Conservation (phyloP, 2,797 vertebrate genomes). For the Microctenopoma stevenorrisi region DNA sequence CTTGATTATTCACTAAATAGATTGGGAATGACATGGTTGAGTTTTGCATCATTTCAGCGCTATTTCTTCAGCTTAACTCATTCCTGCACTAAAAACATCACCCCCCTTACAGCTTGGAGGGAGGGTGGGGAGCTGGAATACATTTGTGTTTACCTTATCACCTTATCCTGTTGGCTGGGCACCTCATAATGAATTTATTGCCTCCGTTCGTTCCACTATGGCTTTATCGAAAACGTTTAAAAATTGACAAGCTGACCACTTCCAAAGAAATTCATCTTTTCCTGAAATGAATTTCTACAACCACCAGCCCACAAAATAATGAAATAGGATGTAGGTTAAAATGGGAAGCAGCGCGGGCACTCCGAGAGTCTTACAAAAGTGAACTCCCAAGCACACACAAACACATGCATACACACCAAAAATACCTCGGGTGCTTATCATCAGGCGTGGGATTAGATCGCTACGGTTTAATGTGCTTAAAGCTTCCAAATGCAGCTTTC, state of each 20-base stretch:
- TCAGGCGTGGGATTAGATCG: slow-evolving; percentile 64
- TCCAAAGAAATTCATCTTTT: slow-evolving; percentile 68
- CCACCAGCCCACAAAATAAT: slow-evolving; percentile 58
- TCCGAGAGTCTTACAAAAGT: slow-evolving; percentile 24
- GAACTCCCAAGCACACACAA: slow-evolving; percentile 8
- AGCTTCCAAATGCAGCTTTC: slow-evolving; percentile 57
- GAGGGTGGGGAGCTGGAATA: slow-evolving; percentile 22
- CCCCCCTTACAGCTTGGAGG: slow-evolving; percentile 22
- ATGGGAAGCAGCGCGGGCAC: slow-evolving; percentile 34
- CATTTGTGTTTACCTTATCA: slow-evolving; percentile 57
- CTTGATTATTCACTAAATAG: slow-evolving; percentile 42
- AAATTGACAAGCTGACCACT: slow-evolving; percentile 74
- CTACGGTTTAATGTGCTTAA: slow-evolving; percentile 64
- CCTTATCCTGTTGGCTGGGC: slow-evolving; percentile 45
- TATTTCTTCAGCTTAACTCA: not conserved
- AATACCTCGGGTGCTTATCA: slow-evolving; percentile 54
- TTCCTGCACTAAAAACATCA: slow-evolving; percentile 34
- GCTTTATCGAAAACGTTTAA: slow-evolving; percentile 66
- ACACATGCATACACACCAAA: slow-evolving; percentile 16
- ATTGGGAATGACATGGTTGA: slow-evolving; percentile 36
- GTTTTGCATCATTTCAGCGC: slow-evolving; percentile 40
- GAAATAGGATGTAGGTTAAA: slow-evolving; percentile 60
- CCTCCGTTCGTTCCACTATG: slow-evolving; percentile 46
- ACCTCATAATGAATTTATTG: slow-evolving; percentile 72
- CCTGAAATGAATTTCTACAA: slow-evolving; percentile 68